Percentiles rank a stretch among this genome's conserved stretches.
phyloP scores from a whole-genome alignment of 2,888 invertebrate genomes.

The Mellilla xanthometata region DNA sequence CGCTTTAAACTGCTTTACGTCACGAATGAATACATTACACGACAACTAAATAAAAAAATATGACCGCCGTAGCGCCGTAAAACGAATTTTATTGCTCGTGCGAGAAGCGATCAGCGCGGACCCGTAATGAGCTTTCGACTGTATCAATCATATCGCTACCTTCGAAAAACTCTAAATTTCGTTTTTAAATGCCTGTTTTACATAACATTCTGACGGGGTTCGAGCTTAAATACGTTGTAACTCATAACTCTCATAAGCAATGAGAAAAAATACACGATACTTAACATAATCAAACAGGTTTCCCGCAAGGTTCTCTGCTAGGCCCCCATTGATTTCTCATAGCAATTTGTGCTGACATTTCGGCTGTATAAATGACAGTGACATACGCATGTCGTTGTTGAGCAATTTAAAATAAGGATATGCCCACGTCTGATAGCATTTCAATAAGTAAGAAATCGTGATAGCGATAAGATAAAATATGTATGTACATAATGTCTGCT shows the following conservation, averaged over 20 bases:
- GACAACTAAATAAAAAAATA: conserved; percentile 17
- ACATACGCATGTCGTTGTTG: conserved; percentile 11
- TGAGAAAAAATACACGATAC: conserved; percentile 1
- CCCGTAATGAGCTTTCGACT: conserved; percentile 22
- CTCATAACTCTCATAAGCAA: conserved; percentile 1
- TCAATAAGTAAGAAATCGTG: conserved; percentile 25
- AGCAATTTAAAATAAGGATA: conserved; percentile 15
- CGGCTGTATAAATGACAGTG: conserved; percentile 11
- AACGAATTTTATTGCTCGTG: conserved; percentile 17
- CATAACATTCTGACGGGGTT: conserved; percentile 10
- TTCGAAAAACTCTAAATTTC: conserved; percentile 7
- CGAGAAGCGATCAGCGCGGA: conserved; percentile 12
- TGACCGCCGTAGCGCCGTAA: conserved; percentile 11
- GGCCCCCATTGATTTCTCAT: conserved; percentile 11
- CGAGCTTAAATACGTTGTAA: conserved; percentile 3
- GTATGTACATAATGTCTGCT: conserved; percentile 24
- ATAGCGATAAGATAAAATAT: conserved; percentile 25
- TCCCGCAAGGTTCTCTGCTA: conserved; percentile 13
- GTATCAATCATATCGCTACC: conserved; percentile 18
- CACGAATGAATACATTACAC: conserved; percentile 29
- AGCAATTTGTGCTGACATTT: conserved; percentile 13
- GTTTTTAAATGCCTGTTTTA: conserved; percentile 6
- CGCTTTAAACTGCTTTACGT: conserved; percentile 27
- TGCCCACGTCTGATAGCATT: conserved; percentile 17
- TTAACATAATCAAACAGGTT: conserved; percentile 9